Percentiles rank a stretch among this genome's conserved stretches.
Evolutionary conservation across 1,140 invertebrate species (phyloP).

Genomic region (Leptopilina clavipes): DNA sequence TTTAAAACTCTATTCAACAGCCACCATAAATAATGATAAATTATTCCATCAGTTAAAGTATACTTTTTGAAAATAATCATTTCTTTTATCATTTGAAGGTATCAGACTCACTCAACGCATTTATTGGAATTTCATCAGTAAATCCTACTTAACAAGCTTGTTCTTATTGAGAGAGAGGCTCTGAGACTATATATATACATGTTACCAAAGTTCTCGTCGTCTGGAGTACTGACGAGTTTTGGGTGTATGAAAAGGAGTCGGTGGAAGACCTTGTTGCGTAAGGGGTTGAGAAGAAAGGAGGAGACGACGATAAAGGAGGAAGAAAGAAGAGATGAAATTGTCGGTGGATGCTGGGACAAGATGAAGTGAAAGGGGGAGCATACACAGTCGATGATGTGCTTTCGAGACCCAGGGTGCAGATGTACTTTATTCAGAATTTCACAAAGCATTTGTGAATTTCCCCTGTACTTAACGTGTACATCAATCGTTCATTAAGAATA

Average conservation of each 20-base stretch:
- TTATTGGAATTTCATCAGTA: constrained; percentile 2
- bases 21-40: too few relatives aligned
- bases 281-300: background rate
- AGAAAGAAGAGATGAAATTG: constrained; percentile 59
- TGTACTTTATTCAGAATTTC: constrained; percentile 16
- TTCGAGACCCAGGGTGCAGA: background rate
- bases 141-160: constrained; percentile 13
- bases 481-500: background rate
- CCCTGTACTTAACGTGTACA: background rate
- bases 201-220: constrained; percentile 47
- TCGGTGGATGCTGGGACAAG: constrained; percentile 43
- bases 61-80: background rate
- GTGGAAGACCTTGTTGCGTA: background rate
- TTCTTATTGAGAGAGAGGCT: constrained; percentile 2
- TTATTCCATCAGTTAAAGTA: too few relatives aligned
- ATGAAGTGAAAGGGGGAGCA: constrained; percentile 7
- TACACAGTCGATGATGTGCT: constrained; percentile 9
- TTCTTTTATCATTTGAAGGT: background rate
- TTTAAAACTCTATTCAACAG: too few relatives aligned
- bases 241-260: constrained; percentile 13
- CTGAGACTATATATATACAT: constrained; percentile 41
- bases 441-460: constrained; percentile 30
- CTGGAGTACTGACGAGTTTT: constrained; percentile 53
- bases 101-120: too few relatives aligned
- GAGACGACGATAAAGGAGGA: background rate